Evolutionary conservation across 2,888 invertebrate species (phyloP).

Genomic region (Xestoiulus laeticollis): DNA sequence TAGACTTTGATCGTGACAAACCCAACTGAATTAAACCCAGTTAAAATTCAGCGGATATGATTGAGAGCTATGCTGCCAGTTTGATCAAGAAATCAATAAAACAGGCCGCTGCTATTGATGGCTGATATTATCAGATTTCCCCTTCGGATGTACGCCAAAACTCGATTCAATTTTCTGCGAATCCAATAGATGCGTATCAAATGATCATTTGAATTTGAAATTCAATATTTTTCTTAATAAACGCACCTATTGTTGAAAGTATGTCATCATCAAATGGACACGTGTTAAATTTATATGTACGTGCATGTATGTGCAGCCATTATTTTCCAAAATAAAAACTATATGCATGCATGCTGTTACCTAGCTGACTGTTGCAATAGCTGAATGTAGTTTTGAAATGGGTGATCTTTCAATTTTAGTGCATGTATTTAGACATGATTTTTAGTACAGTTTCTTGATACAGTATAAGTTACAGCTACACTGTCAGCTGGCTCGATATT

Average conservation of each 20-base stretch:
- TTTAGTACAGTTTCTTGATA: too few species aligned
- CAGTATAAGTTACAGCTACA: too few species aligned
- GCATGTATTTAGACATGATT: too few species aligned
- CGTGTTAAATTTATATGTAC: background rate
- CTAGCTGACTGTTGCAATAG: too few species aligned
- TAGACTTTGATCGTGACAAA: background rate
- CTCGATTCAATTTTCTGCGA: background rate
- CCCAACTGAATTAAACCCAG: background rate
- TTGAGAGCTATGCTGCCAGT: conserved; percentile 18
- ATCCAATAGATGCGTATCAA: background rate
- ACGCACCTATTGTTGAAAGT: background rate
- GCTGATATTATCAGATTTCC: conserved; percentile 1
- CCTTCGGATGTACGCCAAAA: background rate
- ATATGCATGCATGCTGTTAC: background rate
- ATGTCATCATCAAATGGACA: background rate
- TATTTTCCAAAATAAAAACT: background rate
- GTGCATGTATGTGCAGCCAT: too few species aligned
- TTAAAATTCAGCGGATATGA: conserved; percentile 29
- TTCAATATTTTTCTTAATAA: background rate
- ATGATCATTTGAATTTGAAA: conserved; percentile 8
- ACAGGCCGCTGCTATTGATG: background rate
- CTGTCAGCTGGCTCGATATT: too few species aligned
- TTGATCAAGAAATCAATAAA: conserved; percentile 21
- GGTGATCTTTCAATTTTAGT: too few species aligned
- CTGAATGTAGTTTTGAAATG: too few species aligned